Evolutionary conservation across 2,888 invertebrate species (phyloP), one percentile per base, ranked within the genome.

Genomic region (Spisula solida): DNA sequence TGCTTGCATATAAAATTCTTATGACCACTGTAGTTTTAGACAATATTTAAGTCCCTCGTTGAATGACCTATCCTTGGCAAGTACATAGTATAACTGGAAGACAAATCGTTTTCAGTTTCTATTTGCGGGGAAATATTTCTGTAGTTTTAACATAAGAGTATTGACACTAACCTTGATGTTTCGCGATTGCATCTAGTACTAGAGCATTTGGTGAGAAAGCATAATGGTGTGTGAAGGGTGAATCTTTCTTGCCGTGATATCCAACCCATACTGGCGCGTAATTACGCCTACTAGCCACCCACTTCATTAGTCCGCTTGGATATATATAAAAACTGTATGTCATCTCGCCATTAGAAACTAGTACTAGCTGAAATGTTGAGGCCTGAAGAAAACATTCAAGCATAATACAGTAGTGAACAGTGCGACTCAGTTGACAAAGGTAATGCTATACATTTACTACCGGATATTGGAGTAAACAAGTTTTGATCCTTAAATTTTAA

Each of bases 291-390:
- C n/a, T 78, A 12, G 18, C 25, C 10, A 10, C 12, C 85, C 85
- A 85, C n/a, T 80, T 29, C 85, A 85, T 66, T 25, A 34, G 8
- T n/a, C 55, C 41, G n/a, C 79, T 80, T 34, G 60, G 80, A 60
- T 85, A 85, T 41, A 85, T 85, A 25, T 47, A 79, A 14, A 60
- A n/a, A 41, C 25, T 20, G 41, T 34, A 85, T 10, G 85, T 60
- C 41, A 29, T 29, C 34, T 55, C 41, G 0, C 85, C 85, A 41
- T 80, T 66, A 5, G 80, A 85, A 34, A 60, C 48, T 0, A 85
- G 41, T 18, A 85, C 79, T 1, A 56, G 25, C 66, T 85, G 85
- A 41, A 85, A 80, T 0, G 85, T 85, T n/a, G 85, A 48, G n/a
- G 80, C 25, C 78, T 85, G 47, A 0, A 85, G n/a, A 51, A 51